A percentile compares a stretch with the other conserved stretches of the same genome.
These are phyloP conservation scores for Galemys pyrenaicus DNA, from an alignment of 2,113 vertebrate species.

Conservation along the genomic window DNA sequence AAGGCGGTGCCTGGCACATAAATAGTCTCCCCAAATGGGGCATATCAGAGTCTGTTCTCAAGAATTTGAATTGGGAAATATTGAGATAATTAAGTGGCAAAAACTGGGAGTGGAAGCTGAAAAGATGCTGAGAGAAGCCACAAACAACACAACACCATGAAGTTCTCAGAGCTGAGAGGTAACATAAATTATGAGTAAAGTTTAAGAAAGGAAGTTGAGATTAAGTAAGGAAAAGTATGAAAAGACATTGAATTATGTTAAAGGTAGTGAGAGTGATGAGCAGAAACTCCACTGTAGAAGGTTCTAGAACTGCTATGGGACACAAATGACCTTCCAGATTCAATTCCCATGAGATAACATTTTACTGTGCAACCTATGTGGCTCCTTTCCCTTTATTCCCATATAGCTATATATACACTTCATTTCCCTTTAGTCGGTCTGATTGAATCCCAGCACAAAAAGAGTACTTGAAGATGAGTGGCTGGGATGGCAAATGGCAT, in stretches of 20 bases:
- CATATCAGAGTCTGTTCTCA: background rate
- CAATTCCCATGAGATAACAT: background rate
- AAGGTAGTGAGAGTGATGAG: background rate
- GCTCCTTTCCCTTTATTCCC: background rate
- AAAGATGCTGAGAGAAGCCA: background rate
- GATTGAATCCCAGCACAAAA: too few species aligned
- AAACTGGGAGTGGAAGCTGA: background rate
- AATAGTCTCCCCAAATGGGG: background rate
- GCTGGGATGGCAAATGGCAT: background rate
- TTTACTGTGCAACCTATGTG: background rate
- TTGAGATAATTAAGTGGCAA: background rate
- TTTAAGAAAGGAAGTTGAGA: background rate
- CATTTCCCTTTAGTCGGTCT: background rate
- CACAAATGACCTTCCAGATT: background rate
- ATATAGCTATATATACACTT: background rate
- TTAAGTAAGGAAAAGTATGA: background rate
- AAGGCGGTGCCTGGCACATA: background rate
- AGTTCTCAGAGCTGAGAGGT: background rate
- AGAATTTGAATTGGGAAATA: background rate
- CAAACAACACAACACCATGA: background rate
- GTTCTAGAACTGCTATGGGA: background rate
- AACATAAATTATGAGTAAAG: background rate
- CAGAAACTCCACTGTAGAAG: background rate
- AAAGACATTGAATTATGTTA: background rate
- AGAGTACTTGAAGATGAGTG: background rate